These are phyloP conservation scores for Megalurothrips usitatus DNA, from an alignment of 2,888 invertebrate species.

Conservation along the genomic window DNA sequence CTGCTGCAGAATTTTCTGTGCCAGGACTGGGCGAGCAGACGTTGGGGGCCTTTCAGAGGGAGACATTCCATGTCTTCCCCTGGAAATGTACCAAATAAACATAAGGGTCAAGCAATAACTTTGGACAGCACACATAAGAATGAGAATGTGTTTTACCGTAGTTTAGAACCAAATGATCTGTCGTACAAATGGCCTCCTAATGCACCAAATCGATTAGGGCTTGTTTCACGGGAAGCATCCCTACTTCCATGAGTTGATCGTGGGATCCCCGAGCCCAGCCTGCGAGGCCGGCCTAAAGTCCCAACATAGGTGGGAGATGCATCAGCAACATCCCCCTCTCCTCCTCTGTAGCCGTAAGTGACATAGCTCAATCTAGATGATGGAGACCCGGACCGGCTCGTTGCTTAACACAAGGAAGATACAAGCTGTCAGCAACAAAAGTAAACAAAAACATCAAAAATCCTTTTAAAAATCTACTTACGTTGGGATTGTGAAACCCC, in stretches of 20 bases:
- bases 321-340: conserved; percentile 50
- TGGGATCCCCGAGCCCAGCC: conserved; percentile 44
- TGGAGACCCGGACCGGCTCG: conserved; percentile 90
- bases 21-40: conserved; percentile 59
- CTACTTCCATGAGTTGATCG: conserved; percentile 39
- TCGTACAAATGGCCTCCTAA: background rate
- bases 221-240: conserved; percentile 46
- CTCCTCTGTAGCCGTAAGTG: conserved; percentile 51
- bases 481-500: conserved; percentile 91
- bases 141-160: conserved; percentile 44
- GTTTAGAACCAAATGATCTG: conserved; percentile 41
- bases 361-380: conserved; percentile 76
- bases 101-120: background rate
- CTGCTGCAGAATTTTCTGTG: conserved; percentile 78
- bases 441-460: conserved; percentile 27
- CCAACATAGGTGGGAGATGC: conserved; percentile 46
- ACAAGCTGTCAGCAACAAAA: background rate
- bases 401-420: conserved; percentile 57
- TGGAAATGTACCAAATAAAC: conserved; percentile 34
- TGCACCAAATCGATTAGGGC: conserved; percentile 47
- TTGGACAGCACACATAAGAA: background rate
- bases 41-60: conserved; percentile 45
- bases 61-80: conserved; percentile 45
- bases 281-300: conserved; percentile 53
- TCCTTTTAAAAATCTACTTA: conserved; percentile 51